These are phyloP conservation scores for Harpalus rufipes DNA, from an alignment of 2,888 invertebrate species.

Conservation along the genomic window DNA sequence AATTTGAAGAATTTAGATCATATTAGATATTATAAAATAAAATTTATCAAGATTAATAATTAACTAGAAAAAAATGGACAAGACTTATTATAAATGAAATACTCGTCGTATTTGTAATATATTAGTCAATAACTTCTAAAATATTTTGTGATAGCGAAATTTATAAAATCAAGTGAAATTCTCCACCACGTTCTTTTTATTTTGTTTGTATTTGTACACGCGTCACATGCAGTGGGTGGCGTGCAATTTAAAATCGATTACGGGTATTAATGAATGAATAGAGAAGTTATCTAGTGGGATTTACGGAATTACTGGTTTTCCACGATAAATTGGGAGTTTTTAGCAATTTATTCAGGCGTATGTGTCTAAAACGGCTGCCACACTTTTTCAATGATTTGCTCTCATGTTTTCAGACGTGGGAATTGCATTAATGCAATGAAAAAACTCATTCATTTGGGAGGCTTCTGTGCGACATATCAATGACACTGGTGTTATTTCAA, in stretches of 20 bases:
- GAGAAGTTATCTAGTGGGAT: slow-evolving; percentile 28
- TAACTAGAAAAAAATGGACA: too few species aligned
- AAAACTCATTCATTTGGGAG: not conserved
- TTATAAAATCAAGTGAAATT: too few species aligned
- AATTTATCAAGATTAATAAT: too few species aligned
- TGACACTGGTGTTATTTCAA: not conserved
- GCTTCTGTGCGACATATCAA: not conserved
- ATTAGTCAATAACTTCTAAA: too few species aligned
- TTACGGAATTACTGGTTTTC: slow-evolving; percentile 13
- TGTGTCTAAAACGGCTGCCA: not conserved
- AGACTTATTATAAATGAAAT: too few species aligned
- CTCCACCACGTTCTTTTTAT: too few species aligned
- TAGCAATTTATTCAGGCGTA: slow-evolving; percentile 7
- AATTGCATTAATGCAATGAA: slow-evolving; percentile 1
- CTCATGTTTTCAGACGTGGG: slow-evolving; percentile 1
- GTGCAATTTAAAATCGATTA: slow-evolving; percentile 36
- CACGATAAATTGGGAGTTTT: slow-evolving; percentile 31
- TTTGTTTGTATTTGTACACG: not conserved
- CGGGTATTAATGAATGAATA: slow-evolving; percentile 47
- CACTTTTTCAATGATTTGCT: not conserved
- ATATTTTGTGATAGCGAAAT: too few species aligned
- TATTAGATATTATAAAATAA: too few species aligned
- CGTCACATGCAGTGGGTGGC: slow-evolving; percentile 26
- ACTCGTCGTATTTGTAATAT: too few species aligned
- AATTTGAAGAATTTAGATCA: too few species aligned